Conservation (phyloP, 2,797 vertebrate species). For the Pristis pectinata region DNA sequence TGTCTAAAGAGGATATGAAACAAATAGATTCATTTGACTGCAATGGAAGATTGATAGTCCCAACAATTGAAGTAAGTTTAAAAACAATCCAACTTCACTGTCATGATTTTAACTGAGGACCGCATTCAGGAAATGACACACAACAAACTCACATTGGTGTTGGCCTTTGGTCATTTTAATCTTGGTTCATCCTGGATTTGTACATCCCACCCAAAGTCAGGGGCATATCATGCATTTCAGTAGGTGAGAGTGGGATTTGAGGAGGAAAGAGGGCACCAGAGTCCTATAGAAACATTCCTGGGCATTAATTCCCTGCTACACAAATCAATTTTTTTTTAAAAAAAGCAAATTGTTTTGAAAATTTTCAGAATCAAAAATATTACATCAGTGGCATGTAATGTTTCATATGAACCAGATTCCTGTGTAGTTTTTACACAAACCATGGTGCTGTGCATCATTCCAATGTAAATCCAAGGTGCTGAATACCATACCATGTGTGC, state of each 20-base stretch:
- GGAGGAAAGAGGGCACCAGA: background rate
- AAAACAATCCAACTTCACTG: background rate
- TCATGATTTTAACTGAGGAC: background rate
- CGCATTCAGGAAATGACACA: background rate
- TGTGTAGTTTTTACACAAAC: no score
- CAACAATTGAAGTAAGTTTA: conserved; percentile 51
- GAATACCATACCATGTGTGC: background rate
- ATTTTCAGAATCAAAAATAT: background rate
- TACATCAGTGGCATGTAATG: background rate
- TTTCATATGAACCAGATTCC: background rate
- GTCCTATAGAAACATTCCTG: background rate
- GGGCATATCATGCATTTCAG: background rate
- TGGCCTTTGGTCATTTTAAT: background rate
- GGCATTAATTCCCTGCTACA: background rate
- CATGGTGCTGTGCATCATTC: background rate
- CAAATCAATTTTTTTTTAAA: background rate
- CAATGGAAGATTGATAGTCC: conserved; percentile 55
- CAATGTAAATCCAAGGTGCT: background rate
- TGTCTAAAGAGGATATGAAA: conserved; percentile 56
- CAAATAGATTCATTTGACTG: conserved; percentile 53
- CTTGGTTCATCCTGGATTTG: background rate
- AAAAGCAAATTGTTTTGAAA: background rate
- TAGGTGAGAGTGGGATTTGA: background rate
- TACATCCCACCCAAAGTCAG: background rate
- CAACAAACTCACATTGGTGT: no score